Evolutionary conservation across 1,140 invertebrate genomes (phyloP), one percentile per base, ranked within the genome.

Genomic region (Pristionchus pacificus): DNA sequence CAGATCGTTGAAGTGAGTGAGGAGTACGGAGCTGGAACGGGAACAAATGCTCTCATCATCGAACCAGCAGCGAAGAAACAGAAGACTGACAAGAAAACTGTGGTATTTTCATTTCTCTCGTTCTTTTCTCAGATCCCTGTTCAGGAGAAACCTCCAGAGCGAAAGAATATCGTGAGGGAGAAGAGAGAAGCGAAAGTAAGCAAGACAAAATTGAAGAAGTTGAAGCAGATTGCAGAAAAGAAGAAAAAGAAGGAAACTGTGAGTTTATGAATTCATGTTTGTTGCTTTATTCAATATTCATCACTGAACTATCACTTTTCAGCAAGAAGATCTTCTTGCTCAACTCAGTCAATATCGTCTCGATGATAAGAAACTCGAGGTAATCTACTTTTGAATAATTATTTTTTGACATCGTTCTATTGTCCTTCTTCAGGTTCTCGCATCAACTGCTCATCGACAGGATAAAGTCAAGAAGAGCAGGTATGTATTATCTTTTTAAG

Each of bases 271-370:
- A 19, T 49, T 49, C 38, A 49, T 19, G 6, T 19, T 10, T 49
- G 6, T 10, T 49, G 38, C 38, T 49, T 49, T 19, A 49, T 49
- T 49, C 38, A 19, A 6, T 49, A 49, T 6, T 49, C 6, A 19
- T 19, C 6, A 49, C 38, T 49, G 31, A 70, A 70, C 14, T 63
- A n/a, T 38, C 27, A 14, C 19, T 31, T 68, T 77, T 68, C 62
- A 77, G 75, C 70, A 74, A 62, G 76, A 76, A 33, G 69, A 76
- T 49, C 29, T 77, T 1, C 73, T 77, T 25, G 70, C 68, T 1
- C 49, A 64, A 3, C 64, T 77, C 13, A 68, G 68, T 38, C 60
- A 77, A 60, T 68, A 63, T 31, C 74, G 74, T 55, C 58, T 77
- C n/a, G 70, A 70, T 25, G 29, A 57, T 1, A 65, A 76, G 6